Base-by-base conservation (phyloP, 2,113 vertebrate genomes). In the Lepidothrix coronata region DNA sequence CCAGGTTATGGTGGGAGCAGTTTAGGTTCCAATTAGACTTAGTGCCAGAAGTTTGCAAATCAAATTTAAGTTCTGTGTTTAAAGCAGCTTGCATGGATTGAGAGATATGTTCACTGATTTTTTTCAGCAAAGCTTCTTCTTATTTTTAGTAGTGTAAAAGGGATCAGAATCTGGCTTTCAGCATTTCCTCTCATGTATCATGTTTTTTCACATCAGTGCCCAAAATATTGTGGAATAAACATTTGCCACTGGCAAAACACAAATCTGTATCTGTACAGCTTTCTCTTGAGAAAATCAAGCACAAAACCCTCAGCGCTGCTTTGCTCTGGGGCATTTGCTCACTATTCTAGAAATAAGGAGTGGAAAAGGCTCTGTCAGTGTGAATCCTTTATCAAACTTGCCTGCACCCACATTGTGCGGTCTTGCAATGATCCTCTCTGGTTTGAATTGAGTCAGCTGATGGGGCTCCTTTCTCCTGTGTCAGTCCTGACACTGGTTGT, bases 251-350 rank as follows among this genome's bases (percentile, higher is more conserved):
- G 75, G 95, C 88, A 88, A 77, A 85, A 91, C 0, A 0, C 8
- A 1, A 88, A 79, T 93, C 79, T 91, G 21, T 93, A 44, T 90
- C 61, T 77, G 39, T 59, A 55, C 33, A 13, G 68, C 62, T 91
- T 51, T 90, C 91, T 83, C 78, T 28, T 21, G 82, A 94, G 82
- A 93, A 94, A 95, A 83, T 19, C 0, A 4, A 91, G 85, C 0
- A 0, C 73, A 93, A 85, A 95, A 35, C 49, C 54, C 43, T 88
- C 76, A 58, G 46, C 0, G 0, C 55, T 73, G 54, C 49, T 76
- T 94, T 70, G 88, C 85, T 91, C 75, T 74, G 59, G 79, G 90
- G 83, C 67, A 55, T 86, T 95, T 93, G 55, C 74, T 94, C 88
- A 78, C 78, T 78, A 31, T 48, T 55, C 51, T 73, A 80, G 88